phyloP scores from a whole-genome alignment of 2,888 invertebrate species.

The Harmothoe impar region DNA sequence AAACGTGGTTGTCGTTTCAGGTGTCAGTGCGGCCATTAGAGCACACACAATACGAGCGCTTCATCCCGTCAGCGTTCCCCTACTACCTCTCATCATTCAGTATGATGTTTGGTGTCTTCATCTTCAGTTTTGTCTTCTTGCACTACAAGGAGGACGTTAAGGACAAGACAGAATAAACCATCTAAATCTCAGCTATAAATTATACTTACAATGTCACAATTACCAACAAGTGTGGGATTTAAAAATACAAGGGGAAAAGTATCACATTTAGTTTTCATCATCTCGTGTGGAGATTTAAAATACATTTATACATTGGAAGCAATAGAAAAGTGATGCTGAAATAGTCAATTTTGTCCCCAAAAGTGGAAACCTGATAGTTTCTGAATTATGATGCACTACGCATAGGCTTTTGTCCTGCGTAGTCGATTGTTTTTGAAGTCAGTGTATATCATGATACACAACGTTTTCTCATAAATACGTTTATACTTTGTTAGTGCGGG shows the following conservation, averaged over 20 bases:
- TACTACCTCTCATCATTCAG: constrained; percentile 99
- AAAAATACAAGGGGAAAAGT: not conserved
- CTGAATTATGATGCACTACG: too few species aligned
- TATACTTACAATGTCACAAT: not conserved
- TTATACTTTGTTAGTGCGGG: not conserved
- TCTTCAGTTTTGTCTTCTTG: constrained; percentile 97
- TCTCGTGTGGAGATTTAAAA: not conserved
- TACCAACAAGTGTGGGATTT: not conserved
- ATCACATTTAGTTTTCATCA: not conserved
- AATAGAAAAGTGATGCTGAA: not conserved
- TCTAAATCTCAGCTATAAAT: not conserved
- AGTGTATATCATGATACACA: not conserved
- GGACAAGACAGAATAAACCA: constrained; percentile 79
- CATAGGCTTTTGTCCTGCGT: too few species aligned
- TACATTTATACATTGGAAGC: not conserved
- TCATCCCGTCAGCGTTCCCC: constrained; percentile 98
- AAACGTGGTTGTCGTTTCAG: constrained; percentile 83
- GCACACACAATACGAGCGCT: constrained; percentile 99
- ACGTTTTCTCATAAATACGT: not conserved
- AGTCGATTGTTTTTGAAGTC: not conserved
- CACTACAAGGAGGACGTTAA: constrained; percentile 94
- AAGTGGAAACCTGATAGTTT: too few species aligned
- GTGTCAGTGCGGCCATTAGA: constrained; percentile 98
- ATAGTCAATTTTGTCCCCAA: too few species aligned
- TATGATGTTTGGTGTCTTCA: constrained; percentile 96